phyloP scores from a whole-genome alignment of 2,797 vertebrate species.

The Pantherophis vulpinus region DNA sequence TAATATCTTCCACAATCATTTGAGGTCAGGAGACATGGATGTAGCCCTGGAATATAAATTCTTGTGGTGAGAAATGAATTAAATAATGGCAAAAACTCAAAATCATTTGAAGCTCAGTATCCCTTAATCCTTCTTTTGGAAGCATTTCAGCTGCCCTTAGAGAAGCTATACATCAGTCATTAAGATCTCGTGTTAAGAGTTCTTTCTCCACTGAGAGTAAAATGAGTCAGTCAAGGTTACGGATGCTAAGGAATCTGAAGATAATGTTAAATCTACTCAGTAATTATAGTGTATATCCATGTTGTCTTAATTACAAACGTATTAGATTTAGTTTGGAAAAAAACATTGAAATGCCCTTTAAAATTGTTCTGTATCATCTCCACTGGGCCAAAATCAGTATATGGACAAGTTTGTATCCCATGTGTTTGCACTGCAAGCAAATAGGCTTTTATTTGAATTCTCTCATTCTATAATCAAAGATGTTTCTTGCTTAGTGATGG shows the following conservation, averaged over 20 bases:
- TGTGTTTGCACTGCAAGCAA: background rate
- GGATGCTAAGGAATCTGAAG: background rate
- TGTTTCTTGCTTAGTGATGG: background rate
- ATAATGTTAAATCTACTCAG: background rate
- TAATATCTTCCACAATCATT: background rate
- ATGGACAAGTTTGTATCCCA: background rate
- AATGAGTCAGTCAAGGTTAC: background rate
- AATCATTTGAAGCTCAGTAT: background rate
- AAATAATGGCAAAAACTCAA: background rate
- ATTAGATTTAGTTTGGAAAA: background rate
- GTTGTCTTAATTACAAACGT: background rate
- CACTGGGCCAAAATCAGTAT: background rate
- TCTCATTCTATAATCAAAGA: background rate
- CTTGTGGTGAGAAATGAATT: background rate
- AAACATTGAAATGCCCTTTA: background rate
- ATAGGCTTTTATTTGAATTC: background rate
- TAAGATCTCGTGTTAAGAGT: background rate
- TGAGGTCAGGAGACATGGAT: background rate
- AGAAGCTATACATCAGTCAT: background rate
- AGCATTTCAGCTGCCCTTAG: background rate
- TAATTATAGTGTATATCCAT: background rate
- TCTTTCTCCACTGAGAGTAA: background rate
- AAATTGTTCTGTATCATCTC: background rate
- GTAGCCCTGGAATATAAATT: background rate
- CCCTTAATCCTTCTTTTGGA: background rate